Evolutionary conservation across 2,888 invertebrate genomes (phyloP), one percentile per base, ranked within the genome.

Genomic region (Cyrtodaria siliqua): DNA sequence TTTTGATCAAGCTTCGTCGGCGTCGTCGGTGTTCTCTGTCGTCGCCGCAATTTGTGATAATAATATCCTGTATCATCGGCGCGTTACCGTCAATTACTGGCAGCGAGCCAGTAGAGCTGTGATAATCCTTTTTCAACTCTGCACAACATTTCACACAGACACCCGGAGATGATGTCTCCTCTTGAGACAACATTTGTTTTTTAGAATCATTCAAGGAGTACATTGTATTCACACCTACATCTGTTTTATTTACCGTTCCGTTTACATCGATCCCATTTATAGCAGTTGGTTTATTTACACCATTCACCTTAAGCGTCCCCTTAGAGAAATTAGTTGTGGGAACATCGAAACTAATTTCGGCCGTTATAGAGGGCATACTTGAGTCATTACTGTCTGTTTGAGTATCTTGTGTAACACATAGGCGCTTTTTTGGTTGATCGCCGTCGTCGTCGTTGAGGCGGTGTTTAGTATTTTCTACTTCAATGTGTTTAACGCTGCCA

Each of bases 131-230:
- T 55, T 82, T 79, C 9, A 84, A 49, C 66, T 85, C 79, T 16
- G 83, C 84, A 60, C 76, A 76, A 62, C 85, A 85, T 53, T 79
- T 76, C 6, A 83, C 81, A 78, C 85, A 85, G 12, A 82, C 82
- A 26, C 79, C 66, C 8, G 78, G 73, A 18, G 64, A 64, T 9
- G 69, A 68, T 1, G 50, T 60, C 2, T 79, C 81, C n/a, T 76
- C 82, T 2, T 50, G 29, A 12, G 18, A 4, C 44, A 55, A 53
- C 44, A 60, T 20, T n/a, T 9, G 12, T 9, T 40, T 23, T 53
- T 64, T 66, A 40, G 72, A 66, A 33, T 72, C 72, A 23, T 29
- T 38, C 64, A 69, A 53, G 50, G 78, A 78, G 20, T 66, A 72
- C 70, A 79, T 79, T n/a, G 79, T 79, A 61, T 79, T 79, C 27